Conservation (phyloP, 1,140 invertebrate species). For the Cydia fagiglandana region DNA sequence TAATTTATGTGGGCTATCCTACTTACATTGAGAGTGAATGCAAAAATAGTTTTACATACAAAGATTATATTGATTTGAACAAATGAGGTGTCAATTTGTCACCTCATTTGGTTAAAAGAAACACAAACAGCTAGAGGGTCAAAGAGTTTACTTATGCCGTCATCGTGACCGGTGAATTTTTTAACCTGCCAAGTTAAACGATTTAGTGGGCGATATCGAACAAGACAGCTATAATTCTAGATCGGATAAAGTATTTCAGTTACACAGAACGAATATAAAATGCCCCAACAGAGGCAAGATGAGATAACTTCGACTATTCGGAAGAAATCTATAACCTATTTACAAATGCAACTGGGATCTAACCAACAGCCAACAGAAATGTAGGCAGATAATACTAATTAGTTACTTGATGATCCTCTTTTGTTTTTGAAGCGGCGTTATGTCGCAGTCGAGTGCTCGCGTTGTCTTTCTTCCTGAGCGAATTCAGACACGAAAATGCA, state of each 20-base stretch:
- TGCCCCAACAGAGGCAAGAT: too few species aligned
- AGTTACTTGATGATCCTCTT: too few species aligned
- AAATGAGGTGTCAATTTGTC: neutral
- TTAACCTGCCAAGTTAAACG: neutral
- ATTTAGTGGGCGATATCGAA: neutral
- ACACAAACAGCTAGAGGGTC: neutral
- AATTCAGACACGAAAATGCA: neutral
- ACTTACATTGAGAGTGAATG: too few species aligned
- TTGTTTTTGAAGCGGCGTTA: neutral
- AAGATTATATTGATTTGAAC: neutral
- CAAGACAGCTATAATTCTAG: too few species aligned
- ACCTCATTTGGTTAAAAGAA: neutral
- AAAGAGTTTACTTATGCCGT: constrained; percentile 6
- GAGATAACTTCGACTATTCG: too few species aligned
- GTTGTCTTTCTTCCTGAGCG: neutral
- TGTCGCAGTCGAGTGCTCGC: neutral
- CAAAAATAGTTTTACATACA: too few species aligned
- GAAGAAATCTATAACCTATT: too few species aligned
- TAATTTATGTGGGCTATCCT: too few species aligned
- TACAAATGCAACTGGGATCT: neutral
- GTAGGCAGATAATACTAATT: too few species aligned
- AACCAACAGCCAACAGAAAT: neutral
- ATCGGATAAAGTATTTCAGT: too few species aligned
- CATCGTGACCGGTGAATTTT: neutral
- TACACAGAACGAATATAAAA: too few species aligned